Evolutionary conservation across 1,140 invertebrate species (phyloP), one percentile per base, ranked within the genome.

Genomic region (Chlorops oryzae): DNA sequence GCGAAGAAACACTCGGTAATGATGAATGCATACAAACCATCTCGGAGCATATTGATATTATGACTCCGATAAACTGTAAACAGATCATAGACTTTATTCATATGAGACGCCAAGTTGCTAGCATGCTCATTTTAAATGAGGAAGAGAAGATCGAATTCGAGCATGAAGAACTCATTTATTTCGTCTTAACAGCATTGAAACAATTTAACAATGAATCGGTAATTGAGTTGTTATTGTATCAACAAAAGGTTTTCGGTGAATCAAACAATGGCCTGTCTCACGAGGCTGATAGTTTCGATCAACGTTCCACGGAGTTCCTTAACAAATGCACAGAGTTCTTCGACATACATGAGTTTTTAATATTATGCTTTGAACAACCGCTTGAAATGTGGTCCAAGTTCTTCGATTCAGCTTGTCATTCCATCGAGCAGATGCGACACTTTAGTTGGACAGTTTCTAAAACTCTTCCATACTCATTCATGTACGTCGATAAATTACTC

Each of bases 21-120:
- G 59, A 62, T 0, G 67, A 70, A 51, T 70, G 67, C 32, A 10
- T 70, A 7, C 52, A 59, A 21, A 51, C 58, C 0, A 55, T 70
- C 18, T 21, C 47, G 5, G 42, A 47, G 7, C 50, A 64, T 37
- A 40, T 59, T 2, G 27, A 47, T 1, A 21, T 67, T 7, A 20
- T 70, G 17, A 40, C 22, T 0, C 12, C 46, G 1, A 25, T 52
- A 10, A 40, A 58, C 50, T 47, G 50, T 18, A 28, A 50, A 20
- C 20, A 47, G 32, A 54, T 58, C 3, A 10, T 58, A 1, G 41
- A 54, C 18, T 56, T 50, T 43, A 49, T 54, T 20, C 28, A 47
- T 43, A 39, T 37, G 13, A 0, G n/a, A n/a, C n/a, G n/a, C n/a
- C n/a, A n/a, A n/a, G n/a, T n/a, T n/a, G n/a, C n/a, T n/a, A n/a